Evolutionary conservation across 1,140 invertebrate species (phyloP).

Genomic region (Acyrthosiphon pisum): DNA sequence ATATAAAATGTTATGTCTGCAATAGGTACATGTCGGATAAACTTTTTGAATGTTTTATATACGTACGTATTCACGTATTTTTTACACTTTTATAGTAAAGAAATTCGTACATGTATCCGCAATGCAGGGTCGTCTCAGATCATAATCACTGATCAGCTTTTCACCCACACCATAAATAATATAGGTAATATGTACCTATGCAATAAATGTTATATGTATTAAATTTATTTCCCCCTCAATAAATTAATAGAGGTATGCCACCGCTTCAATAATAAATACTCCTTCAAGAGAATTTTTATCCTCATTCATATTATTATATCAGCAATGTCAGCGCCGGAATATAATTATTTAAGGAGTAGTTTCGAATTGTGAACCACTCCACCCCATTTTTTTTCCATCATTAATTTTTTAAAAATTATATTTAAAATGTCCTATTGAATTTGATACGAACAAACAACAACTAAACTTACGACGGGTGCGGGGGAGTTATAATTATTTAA

Average conservation of each 20-base stretch:
- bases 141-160: neutral
- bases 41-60: neutral
- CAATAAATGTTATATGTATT: neutral
- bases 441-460: neutral
- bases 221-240: too few relatives aligned
- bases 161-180: neutral
- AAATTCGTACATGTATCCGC: neutral
- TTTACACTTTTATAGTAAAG: neutral
- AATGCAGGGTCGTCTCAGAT: neutral
- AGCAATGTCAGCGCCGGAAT: neutral
- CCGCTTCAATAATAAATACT: neutral
- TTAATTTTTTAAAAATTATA: neutral
- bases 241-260: neutral
- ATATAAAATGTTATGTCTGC: neutral
- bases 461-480: neutral
- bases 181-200: neutral
- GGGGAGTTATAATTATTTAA: neutral
- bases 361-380: neutral
- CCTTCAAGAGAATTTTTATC: neutral
- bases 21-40: neutral
- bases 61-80: neutral
- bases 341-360: neutral
- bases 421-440: neutral
- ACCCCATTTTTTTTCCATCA: neutral
- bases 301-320: neutral